Conservation (phyloP, 2,888 invertebrate genomes). For the Lasioglossum pauxillum region DNA sequence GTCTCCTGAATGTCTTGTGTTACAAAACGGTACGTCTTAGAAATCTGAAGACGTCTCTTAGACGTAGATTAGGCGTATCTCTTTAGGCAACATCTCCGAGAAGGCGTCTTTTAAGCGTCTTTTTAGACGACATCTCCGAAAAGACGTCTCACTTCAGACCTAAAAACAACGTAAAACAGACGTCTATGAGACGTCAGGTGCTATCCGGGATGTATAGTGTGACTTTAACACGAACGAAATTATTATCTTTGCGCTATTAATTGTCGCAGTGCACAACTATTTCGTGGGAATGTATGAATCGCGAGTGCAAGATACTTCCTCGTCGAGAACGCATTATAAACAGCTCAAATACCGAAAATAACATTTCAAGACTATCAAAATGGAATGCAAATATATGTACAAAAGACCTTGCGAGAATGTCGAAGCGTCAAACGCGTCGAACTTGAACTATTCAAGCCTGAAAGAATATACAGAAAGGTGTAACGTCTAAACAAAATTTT, state of each 20-base stretch:
- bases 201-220: no score
- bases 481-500: background rate
- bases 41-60: no score
- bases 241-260: background rate
- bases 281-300: background rate
- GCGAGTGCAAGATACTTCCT: slow-evolving; percentile 12
- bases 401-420: background rate
- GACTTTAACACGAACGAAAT: background rate
- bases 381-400: background rate
- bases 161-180: no score
- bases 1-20: no score
- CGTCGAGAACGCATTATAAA: background rate
- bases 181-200: no score
- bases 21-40: no score
- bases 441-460: background rate
- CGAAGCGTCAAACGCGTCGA: background rate
- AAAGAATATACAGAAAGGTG: background rate
- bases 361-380: background rate
- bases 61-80: no score
- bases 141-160: no score
- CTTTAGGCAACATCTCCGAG: no score
- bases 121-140: no score
- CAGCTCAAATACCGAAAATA: background rate
- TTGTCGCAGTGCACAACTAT: background rate
- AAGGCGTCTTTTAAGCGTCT: no score